Percentiles rank a stretch among this genome's conserved stretches.
Conservation (phyloP, 2,888 invertebrate genomes). For the Anoncus sp. region DNA sequence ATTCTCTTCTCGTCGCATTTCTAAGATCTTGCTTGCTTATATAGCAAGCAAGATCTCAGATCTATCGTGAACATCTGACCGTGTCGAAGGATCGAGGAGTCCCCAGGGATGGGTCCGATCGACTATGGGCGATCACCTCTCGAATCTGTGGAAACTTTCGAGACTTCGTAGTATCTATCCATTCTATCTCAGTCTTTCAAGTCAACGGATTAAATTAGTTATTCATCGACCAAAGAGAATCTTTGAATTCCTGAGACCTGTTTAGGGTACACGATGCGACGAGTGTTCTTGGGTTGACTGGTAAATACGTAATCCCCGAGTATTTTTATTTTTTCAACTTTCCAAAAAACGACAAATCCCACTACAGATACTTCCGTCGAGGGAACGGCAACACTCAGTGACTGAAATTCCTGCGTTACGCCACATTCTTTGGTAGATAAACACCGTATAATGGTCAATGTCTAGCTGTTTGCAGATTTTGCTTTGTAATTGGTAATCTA, state of each 20-base stretch:
- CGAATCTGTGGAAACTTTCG: constrained; percentile 1
- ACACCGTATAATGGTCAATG: background rate
- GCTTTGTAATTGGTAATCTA: background rate
- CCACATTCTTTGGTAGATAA: background rate
- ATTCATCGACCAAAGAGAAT: constrained; percentile 12
- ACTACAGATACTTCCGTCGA: too few relatives aligned
- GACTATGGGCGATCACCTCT: background rate
- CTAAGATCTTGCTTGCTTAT: background rate
- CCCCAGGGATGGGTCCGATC: constrained; percentile 4
- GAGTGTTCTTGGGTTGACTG: too few relatives aligned
- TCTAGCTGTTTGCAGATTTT: background rate
- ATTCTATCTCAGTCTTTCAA: background rate
- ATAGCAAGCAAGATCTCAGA: too few relatives aligned
- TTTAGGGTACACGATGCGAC: background rate
- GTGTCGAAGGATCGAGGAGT: background rate
- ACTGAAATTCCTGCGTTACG: background rate
- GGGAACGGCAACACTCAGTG: background rate
- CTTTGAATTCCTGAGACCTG: constrained; percentile 9
- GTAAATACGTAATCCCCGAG: too few relatives aligned
- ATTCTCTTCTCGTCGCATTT: constrained; percentile 6
- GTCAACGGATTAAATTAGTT: constrained; percentile 12
- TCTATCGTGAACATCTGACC: constrained; percentile 13
- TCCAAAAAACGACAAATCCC: too few relatives aligned
- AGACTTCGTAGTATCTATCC: too few relatives aligned
- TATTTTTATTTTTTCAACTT: too few relatives aligned